Evolutionary conservation across 1,140 invertebrate species (phyloP), one percentile per base, ranked within the genome.

Genomic region (Acyrthosiphon pisum): DNA sequence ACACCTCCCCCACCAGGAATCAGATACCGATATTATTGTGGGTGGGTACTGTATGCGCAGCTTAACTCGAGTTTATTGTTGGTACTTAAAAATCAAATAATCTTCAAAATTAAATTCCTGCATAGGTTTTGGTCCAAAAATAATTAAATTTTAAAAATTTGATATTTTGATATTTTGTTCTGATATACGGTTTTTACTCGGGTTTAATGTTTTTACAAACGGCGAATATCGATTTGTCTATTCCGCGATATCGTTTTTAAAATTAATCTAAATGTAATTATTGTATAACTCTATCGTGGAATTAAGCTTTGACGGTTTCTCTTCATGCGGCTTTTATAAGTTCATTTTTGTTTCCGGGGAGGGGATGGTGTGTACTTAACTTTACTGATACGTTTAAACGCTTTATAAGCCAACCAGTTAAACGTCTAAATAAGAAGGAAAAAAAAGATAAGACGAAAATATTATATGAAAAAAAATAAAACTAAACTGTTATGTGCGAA

Each of bases 401-500:
- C 76, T 37, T 37, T 83, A 83, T 37, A 37, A 83, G 22, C 76
- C 20, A 83, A 37, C 7, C n/a, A n/a, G 76, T 83, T 22, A 37
- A 37, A 44, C 41, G 83, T 86, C 6, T 26, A 3, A 41, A 86
- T 30, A 23, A 37, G 35, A 22, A 35, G 7, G 30, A 18, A 44
- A 23, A 35, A 88, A 53, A 88, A 35, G 30, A 88, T 53, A 53
- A 88, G 1, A 8, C 50, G 50, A 53, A 35, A 89, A 56, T 53
- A 89, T 37, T 53, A 56, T 37, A 37, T 89, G n/a, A 53, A 50
- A 88, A 88, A 35, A 68, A 50, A 50, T 50, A 50, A 87, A 46
- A 88, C 53, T 18, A 53, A 89, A 89, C 22, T 37, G 30, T 89
- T 89, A 89, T 89, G 48, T 89, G 35, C 48, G n/a, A 89, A 53